Evolutionary conservation across 2,113 vertebrate species (phyloP).

Genomic region (Hylia prasina): DNA sequence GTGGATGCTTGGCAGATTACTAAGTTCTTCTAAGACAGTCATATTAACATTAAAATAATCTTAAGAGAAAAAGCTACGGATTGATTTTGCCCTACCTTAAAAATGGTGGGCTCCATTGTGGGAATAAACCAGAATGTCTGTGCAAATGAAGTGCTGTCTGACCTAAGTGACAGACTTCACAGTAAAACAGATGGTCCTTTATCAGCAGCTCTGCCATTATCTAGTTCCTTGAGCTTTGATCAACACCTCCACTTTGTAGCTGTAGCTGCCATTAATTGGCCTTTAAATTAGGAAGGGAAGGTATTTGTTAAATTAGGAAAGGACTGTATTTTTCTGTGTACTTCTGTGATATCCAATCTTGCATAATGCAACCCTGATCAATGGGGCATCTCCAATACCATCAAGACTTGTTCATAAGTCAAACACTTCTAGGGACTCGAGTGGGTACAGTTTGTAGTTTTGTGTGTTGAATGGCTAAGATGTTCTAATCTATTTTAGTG

Average conservation of each 20-base stretch:
- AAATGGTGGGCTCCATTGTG: not conserved
- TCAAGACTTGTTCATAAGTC: fast-evolving
- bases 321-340: not conserved
- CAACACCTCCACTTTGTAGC: not conserved
- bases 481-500: not conserved
- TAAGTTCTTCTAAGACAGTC: not conserved
- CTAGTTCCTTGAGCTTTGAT: not conserved
- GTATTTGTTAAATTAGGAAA: not conserved
- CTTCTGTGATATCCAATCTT: not conserved
- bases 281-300: not conserved
- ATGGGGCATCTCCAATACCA: not conserved
- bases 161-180: not conserved
- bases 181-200: not conserved
- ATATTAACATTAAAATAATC: not conserved
- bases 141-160: not conserved
- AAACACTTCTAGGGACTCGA: not conserved
- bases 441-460: not conserved
- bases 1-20: not conserved
- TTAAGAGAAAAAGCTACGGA: not conserved
- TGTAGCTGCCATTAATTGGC: not conserved
- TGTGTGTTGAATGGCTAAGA: not conserved
- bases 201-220: not conserved
- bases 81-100: not conserved
- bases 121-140: not conserved
- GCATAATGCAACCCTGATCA: not conserved